Evolutionary conservation across 2,797 vertebrate species (phyloP), one percentile per base, ranked within the genome.

Genomic region (Atherinosoma microstoma): DNA sequence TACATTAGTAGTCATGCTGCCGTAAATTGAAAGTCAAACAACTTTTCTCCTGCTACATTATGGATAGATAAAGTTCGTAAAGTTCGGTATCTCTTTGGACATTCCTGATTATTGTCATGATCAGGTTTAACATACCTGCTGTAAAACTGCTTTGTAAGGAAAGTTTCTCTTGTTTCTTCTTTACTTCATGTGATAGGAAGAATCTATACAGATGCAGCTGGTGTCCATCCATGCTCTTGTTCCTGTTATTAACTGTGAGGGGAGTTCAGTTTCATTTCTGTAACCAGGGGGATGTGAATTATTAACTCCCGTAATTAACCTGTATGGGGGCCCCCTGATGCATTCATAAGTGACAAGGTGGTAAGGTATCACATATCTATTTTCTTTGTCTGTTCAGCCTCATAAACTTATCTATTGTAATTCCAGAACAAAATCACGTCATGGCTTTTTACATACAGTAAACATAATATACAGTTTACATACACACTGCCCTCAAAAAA

Each of bases 221-320:
- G 15, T 35, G 7, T 64, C 34, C 32, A 49, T 40, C 18, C 38
- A 36, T 32, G 1, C 65, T 73, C 59, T 51, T 72, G 56, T 79
- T 66, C 38, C 30, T 73, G 61, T 82, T 45, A 71, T 79, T 59
- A 77, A 47, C 73, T 58, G 51, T 24, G 6, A 73, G 35, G 11
- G 42, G 64, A 70, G 79, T 75, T 84, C 58, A 76, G 30, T 81
- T 83, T 79, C 60, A 64, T 84, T 78, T 83, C 63, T 3, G 9
- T 68, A 47, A 71, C 20, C 27, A 34, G 20, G 45, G 34, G 22
- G 12, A 51, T 32, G 24, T 91, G 20, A 85, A 90, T 89, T 82
- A 89, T 90, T 88, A 73, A 87, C 49, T 66, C 2, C 10, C 64
- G 60, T 79, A 75, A 85, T 88, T 86, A 78, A 68, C 65, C 61